Evolutionary conservation across 2,797 vertebrate species (phyloP).

Genomic region (Manis pentadactyla): DNA sequence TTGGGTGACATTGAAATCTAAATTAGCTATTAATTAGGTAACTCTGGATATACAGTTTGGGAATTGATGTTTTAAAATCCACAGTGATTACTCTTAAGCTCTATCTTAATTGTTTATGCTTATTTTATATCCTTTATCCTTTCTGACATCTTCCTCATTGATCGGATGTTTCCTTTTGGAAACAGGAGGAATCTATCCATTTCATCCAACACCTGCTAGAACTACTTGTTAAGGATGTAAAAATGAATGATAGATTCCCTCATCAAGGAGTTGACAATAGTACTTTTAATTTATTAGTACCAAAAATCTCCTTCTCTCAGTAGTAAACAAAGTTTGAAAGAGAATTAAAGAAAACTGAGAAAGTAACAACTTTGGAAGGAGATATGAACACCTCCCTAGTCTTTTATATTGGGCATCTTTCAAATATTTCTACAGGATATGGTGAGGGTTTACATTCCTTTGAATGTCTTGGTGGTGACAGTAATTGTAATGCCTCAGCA

Average conservation of each 20-base stretch:
- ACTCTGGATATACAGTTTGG: background rate
- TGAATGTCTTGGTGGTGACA: conserved; percentile 21
- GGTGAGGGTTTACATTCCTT: background rate
- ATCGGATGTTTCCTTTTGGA: conserved; percentile 43
- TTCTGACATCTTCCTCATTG: conserved; percentile 47
- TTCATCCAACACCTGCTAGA: background rate
- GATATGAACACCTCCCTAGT: background rate
- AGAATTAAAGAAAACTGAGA: conserved; percentile 10
- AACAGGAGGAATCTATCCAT: background rate
- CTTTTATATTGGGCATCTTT: conserved; percentile 13
- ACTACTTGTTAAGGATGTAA: background rate
- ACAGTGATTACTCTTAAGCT: conserved; percentile 39
- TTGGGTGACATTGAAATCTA: background rate
- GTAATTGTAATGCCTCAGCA: background rate
- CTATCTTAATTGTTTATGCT: conserved; percentile 23
- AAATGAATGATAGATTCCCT: conserved; percentile 4
- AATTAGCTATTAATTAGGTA: conserved; percentile 41
- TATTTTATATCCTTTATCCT: conserved; percentile 23
- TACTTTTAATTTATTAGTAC: background rate
- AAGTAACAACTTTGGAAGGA: conserved; percentile 36
- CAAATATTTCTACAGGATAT: background rate
- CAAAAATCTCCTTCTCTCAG: background rate
- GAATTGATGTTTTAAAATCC: conserved; percentile 46
- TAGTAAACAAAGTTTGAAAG: conserved; percentile 51
- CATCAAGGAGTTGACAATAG: background rate